Base-by-base conservation (phyloP, 1,140 invertebrate genomes). In the Drosophila trapezifrons region DNA sequence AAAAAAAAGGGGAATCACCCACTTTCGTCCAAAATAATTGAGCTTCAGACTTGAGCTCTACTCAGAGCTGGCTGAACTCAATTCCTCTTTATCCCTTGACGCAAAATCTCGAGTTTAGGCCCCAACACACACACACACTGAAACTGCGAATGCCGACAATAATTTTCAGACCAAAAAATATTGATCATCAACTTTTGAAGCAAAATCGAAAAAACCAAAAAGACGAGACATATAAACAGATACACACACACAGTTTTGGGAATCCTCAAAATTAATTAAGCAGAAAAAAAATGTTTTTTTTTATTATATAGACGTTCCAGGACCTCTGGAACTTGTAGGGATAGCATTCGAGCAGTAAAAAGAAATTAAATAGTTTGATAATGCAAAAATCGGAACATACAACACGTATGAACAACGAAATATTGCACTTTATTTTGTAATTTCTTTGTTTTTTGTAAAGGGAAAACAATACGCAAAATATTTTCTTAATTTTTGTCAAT, bases 111-210 rank as follows among this genome's bases (percentile, higher is more conserved):
- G 22, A 49, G 15, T 29, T 29, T 49, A 49, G 29, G 29, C 29
- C 29, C 29, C 29, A 32, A 32, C 29, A 32, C 29, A 27, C 27
- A 27, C 27, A 27, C 22, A 25, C 22, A 4, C 20, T 27, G 25
- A 7, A 51, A 58, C 64, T 49, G 35, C 42, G 42, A 63, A 58
- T 70, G 55, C 43, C 64, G 78, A 80, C 78, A 80, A 80, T 80
- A 80, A 80, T 80, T 80, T 80, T 79, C 46, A 22, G 38, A 29
- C 43, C 12, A 29, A n/a, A 1, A 17, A 12, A 59, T 17, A 63
- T 63, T 60, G 55, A 42, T 60, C 54, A 63, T 25, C 35, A 63
- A 32, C 25, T 63, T 63, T 62, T 63, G 20, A 35, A 20, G 55
- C 27, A 63, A 54, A 52, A 45, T 25, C 17, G 2, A 29, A 59